Percentiles rank a stretch among this genome's conserved stretches.
phyloP scores from a whole-genome alignment of 2,797 vertebrate genomes.

The Natrix natrix region DNA sequence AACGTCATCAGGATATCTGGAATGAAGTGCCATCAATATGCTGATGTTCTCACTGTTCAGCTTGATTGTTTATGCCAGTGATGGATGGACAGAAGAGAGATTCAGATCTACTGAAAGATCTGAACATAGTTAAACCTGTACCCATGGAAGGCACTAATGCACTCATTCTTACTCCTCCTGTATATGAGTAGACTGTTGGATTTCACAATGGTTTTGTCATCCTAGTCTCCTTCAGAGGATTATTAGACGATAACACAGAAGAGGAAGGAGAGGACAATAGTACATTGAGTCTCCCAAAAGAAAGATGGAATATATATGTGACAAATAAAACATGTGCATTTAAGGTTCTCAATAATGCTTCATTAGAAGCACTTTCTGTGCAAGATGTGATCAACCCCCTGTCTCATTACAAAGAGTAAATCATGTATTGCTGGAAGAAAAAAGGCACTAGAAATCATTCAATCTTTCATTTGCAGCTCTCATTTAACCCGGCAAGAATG shows the following conservation, averaged over 20 bases:
- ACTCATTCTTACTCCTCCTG: background rate
- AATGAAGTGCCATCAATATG: background rate
- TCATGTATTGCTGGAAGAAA: constrained; percentile 46
- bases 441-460: constrained; percentile 49
- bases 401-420: constrained; percentile 45
- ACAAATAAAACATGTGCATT: background rate
- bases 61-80: background rate
- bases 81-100: background rate
- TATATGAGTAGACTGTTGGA: background rate
- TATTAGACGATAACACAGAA: background rate
- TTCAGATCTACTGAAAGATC: background rate
- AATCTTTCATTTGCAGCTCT: constrained; percentile 49
- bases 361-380: background rate
- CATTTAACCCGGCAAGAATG: constrained; percentile 55
- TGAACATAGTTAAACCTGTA: background rate
- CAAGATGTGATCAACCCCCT: constrained; percentile 28
- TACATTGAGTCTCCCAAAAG: background rate
- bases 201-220: background rate
- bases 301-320: background rate
- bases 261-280: background rate
- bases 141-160: background rate
- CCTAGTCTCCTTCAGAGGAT: background rate
- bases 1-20: background rate
- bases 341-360: background rate
- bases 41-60: background rate